phyloP scores from a whole-genome alignment of 2,888 invertebrate genomes.

The Sarcophaga variegata region DNA sequence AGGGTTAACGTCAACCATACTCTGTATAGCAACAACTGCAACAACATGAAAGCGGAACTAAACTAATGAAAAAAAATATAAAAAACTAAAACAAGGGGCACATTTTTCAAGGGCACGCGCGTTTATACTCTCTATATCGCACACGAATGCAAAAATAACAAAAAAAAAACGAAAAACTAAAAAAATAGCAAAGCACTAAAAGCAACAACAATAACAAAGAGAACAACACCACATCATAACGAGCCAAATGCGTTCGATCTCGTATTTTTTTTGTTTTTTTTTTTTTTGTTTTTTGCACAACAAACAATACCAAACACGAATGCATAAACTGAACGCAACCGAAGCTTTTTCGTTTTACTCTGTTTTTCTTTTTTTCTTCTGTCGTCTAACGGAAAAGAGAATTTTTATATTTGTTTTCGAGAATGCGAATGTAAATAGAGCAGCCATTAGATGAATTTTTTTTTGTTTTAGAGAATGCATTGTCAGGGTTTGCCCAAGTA shows the following conservation, averaged over 20 bases:
- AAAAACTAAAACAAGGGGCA: slow-evolving; percentile 53
- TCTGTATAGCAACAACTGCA: slow-evolving; percentile 17
- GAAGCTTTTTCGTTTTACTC: slow-evolving; percentile 45
- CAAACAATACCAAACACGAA: not conserved
- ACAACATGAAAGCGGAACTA: slow-evolving; percentile 65
- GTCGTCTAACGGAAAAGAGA: not conserved
- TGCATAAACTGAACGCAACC: slow-evolving; percentile 38
- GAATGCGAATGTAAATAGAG: not conserved
- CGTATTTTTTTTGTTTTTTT: not conserved
- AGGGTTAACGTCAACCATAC: slow-evolving; percentile 27
- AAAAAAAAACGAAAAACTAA: not conserved
- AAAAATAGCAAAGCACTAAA: slow-evolving; percentile 8
- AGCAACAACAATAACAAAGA: not conserved
- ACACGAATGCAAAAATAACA: slow-evolving; percentile 40
- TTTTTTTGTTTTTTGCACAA: not conserved
- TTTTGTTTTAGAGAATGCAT: not conserved
- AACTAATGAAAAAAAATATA: slow-evolving; percentile 39
- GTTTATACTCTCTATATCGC: slow-evolving; percentile 44
- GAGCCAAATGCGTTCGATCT: slow-evolving; percentile 63
- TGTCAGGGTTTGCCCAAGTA: not conserved
- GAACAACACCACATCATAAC: slow-evolving; percentile 21
- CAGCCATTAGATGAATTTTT: not conserved
- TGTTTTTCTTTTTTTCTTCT: not conserved
- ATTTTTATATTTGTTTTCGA: not conserved
- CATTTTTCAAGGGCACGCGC: slow-evolving; percentile 68